phyloP scores from a whole-genome alignment of 2,797 vertebrate genomes.

The Chaunax sp. region DNA sequence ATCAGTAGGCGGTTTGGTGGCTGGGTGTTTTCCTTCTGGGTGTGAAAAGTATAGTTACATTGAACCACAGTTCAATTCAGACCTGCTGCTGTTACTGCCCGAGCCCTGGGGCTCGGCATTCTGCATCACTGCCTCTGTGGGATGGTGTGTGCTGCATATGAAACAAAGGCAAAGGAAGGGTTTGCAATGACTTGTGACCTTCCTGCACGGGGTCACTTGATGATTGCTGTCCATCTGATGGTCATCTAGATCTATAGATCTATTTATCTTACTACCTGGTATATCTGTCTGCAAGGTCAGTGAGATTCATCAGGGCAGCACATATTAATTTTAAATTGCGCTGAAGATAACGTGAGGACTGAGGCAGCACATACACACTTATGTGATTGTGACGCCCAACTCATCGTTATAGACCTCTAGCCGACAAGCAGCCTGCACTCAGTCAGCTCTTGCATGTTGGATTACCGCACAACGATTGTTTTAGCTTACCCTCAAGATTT shows the following conservation, averaged over 20 bases:
- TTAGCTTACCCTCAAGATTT: background rate
- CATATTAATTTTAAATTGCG: constrained; percentile 27
- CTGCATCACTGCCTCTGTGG: constrained; percentile 63
- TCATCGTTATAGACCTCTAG: constrained; percentile 30
- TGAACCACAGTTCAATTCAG: constrained; percentile 63
- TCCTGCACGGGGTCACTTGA: constrained; percentile 14
- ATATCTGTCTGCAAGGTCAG: constrained; percentile 12
- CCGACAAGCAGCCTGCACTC: constrained; percentile 17
- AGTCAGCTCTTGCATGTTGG: constrained; percentile 8
- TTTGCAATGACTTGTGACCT: constrained; percentile 37
- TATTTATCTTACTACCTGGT: constrained; percentile 8
- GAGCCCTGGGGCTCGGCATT: constrained; percentile 56
- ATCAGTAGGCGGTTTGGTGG: constrained; percentile 68
- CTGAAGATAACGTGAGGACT: constrained; percentile 24
- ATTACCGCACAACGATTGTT: constrained; percentile 18
- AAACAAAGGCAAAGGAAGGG: constrained; percentile 42
- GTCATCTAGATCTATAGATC: background rate
- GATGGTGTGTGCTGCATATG: constrained; percentile 27
- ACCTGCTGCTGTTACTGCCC: constrained; percentile 36
- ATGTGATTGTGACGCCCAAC: constrained; percentile 30
- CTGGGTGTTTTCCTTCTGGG: constrained; percentile 58
- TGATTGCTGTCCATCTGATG: constrained; percentile 9
- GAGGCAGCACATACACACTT: constrained; percentile 36
- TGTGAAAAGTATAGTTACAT: constrained; percentile 52
- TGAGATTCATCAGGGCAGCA: constrained; percentile 10